These are phyloP conservation scores for Tetragnatha montana DNA, from an alignment of 2,888 invertebrate genomes.

Conservation along the genomic window DNA sequence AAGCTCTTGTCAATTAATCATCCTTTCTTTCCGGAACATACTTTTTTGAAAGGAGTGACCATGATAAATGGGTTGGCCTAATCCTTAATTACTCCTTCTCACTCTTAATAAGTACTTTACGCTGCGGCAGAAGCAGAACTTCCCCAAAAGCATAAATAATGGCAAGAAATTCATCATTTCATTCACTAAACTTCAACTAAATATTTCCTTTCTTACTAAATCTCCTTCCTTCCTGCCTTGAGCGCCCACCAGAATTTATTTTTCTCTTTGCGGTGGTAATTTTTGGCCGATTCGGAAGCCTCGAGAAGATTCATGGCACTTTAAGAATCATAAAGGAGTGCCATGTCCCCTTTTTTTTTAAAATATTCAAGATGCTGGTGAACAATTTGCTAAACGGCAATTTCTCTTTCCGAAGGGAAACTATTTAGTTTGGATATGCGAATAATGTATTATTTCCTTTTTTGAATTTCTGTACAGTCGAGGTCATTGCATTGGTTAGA, in stretches of 20 bases:
- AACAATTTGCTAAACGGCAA: not conserved
- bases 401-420: not conserved
- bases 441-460: too few relatives aligned
- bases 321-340: not conserved
- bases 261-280: not conserved
- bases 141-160: slow-evolving; percentile 2
- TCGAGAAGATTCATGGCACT: not conserved
- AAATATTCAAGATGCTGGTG: not conserved
- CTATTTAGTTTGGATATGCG: too few relatives aligned
- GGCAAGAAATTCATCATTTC: slow-evolving; percentile 9
- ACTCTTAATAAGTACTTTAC: slow-evolving; percentile 20
- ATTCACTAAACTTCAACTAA: slow-evolving; percentile 11
- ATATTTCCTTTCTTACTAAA: not conserved
- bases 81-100: slow-evolving; percentile 35
- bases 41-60: slow-evolving; percentile 1
- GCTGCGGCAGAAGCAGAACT: not conserved
- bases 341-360: not conserved
- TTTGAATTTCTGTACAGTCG: too few relatives aligned
- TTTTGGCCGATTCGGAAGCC: not conserved
- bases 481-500: too few relatives aligned
- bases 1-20: not conserved
- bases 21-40: not conserved
- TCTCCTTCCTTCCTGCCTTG: too few relatives aligned
- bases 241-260: not conserved
- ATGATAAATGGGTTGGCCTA: slow-evolving; percentile 27